Base-by-base conservation (phyloP, 2,113 vertebrate species). In the Andinoacara biseriatus region DNA sequence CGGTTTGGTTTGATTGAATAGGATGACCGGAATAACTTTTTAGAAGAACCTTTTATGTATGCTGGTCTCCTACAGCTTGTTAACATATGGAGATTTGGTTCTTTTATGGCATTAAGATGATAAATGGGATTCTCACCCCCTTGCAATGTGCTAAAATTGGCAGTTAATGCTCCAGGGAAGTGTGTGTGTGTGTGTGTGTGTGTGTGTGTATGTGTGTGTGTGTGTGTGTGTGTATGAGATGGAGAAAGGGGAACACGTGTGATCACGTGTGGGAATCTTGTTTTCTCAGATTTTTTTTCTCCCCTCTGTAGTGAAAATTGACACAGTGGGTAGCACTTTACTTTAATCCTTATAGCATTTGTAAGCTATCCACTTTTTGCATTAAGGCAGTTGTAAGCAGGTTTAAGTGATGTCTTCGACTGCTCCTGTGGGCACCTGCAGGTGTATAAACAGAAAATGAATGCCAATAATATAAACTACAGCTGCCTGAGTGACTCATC, bases 71-170 rank as follows among this genome's bases (percentile, higher is more conserved):
- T 35, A 3, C 46, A 52, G 69, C 59, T 84, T 83, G 76, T 78
- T 87, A 85, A 80, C 82, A 77, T 88, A 76, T 86, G 79, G 58
- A 83, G 81, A 90, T 82, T 62, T 83, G 11, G 20, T 43, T 84
- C 46, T 84, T 74, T 81, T 81, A 31, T 87, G 85, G 56, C 83
- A 89, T 89, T 84, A 81, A 63, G 69, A 89, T 83, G 87, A 89
- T 87, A 74, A 86, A 93, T 88, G 18, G 57, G 81, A 65, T 77
- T 81, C 65, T 86, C 29, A 54, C 67, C 67, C 0, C 26, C 10
- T 43, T 58, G 65, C 78, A 76, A 26, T 77, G 80, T 84, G 74
- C 83, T 87, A 84, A 85, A 93, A 90, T 83, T 81, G 74, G 74
- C 60, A 89, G 59, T 81, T 80, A 85, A 85, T 78, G 82, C 85